phyloP scores from a whole-genome alignment of 2,797 vertebrate species.

The Todus mexicanus region DNA sequence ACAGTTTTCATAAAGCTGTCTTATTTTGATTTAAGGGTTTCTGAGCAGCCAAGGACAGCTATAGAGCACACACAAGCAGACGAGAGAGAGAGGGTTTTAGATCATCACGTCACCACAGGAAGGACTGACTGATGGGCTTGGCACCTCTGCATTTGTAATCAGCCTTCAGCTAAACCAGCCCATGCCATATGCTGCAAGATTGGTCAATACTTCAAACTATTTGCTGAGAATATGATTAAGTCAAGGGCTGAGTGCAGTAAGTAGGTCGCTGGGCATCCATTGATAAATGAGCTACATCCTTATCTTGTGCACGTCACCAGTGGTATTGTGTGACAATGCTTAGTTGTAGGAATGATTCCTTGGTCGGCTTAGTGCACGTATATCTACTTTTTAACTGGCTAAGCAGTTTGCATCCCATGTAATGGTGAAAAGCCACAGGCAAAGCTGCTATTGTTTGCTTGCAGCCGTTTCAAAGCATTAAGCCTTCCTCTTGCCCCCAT shows the following conservation, averaged over 20 bases:
- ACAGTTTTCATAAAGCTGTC: not conserved
- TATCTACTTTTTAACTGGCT: not conserved
- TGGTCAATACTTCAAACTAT: not conserved
- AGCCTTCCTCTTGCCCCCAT: not conserved
- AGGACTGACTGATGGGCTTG: not conserved
- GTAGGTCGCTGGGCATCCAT: not conserved
- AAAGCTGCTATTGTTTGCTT: not conserved
- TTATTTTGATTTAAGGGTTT: not conserved
- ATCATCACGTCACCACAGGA: not conserved
- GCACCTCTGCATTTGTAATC: not conserved
- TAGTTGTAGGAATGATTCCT: not conserved
- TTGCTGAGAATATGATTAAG: not conserved
- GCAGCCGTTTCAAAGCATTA: slow-evolving; percentile 7
- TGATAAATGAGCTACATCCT: not conserved
- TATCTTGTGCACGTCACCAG: not conserved
- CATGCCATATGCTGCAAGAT: not conserved
- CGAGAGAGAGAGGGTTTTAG: not conserved
- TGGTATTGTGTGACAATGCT: not conserved
- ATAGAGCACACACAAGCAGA: not conserved
- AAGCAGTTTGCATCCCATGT: not conserved
- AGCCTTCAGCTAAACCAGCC: not conserved
- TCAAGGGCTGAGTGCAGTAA: not conserved
- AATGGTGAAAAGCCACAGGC: not conserved
- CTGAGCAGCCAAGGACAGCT: not conserved
- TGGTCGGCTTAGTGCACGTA: not conserved